phyloP scores from a whole-genome alignment of 2,113 vertebrate species.

The Hippocampus mohnikei region DNA sequence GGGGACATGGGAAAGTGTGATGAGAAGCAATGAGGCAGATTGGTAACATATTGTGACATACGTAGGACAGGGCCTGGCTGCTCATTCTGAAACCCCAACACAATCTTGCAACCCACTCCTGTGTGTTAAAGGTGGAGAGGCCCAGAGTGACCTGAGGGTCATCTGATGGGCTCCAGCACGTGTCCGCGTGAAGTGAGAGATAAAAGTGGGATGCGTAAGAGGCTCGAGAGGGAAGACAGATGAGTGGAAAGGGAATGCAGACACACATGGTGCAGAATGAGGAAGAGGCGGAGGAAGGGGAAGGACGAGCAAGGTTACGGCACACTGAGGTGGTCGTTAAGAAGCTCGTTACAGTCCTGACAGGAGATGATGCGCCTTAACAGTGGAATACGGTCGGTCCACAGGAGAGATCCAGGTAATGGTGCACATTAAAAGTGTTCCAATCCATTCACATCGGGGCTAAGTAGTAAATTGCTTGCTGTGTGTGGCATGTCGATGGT shows the following conservation, averaged over 20 bases:
- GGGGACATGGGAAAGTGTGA: too few species aligned
- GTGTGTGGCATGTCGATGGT: too few species aligned
- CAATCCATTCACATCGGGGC: too few species aligned
- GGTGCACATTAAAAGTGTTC: too few species aligned
- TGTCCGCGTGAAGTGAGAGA: slow-evolving; percentile 32
- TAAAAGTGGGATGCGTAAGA: slow-evolving; percentile 49
- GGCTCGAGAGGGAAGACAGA: slow-evolving; percentile 36
- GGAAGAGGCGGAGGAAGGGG: neutral
- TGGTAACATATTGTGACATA: neutral
- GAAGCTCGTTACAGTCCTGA: neutral
- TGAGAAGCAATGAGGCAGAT: too few species aligned
- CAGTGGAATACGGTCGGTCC: neutral
- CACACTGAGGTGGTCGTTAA: neutral
- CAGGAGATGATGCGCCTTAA: neutral
- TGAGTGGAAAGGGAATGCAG: slow-evolving; percentile 6
- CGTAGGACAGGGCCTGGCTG: neutral
- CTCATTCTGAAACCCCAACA: neutral
- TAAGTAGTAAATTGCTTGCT: too few species aligned
- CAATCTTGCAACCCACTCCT: neutral
- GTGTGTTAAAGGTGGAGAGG: neutral
- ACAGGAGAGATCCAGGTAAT: too few species aligned
- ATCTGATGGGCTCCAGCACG: slow-evolving; percentile 42
- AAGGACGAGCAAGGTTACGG: slow-evolving; percentile 3
- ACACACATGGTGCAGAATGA: neutral
- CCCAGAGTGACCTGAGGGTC: slow-evolving; percentile 41